Evolutionary conservation across 1,140 invertebrate genomes (phyloP).

Genomic region (Sitophilus oryzae): DNA sequence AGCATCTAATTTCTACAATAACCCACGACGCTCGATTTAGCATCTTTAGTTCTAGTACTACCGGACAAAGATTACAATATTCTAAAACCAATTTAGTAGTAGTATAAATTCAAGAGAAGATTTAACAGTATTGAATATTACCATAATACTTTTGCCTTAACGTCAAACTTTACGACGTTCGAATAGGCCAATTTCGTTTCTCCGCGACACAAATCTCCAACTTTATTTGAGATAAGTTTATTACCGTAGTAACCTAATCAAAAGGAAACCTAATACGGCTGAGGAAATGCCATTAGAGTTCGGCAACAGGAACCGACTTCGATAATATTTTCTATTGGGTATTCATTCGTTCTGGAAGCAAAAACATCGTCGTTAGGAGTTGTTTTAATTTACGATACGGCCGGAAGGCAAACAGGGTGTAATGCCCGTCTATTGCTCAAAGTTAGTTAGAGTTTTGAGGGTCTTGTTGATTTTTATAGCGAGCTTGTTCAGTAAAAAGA

Average conservation of each 20-base stretch:
- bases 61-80: too few species aligned
- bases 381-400: too few species aligned
- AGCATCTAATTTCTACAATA: too few species aligned
- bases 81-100: too few species aligned
- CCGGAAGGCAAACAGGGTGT: too few species aligned
- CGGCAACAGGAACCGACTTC: not conserved
- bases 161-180: conserved; percentile 13
- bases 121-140: conserved; percentile 11
- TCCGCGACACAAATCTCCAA: conserved; percentile 14
- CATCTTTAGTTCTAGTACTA: too few species aligned
- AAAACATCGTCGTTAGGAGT: conserved; percentile 9
- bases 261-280: conserved; percentile 9
- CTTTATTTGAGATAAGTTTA: conserved; percentile 19
- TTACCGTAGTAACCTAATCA: conserved; percentile 18
- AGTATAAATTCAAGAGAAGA: not conserved
- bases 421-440: too few species aligned
- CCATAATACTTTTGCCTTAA: conserved; percentile 10
- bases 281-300: conserved; percentile 10
- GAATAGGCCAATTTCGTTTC: conserved; percentile 16
- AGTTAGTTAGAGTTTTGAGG: too few species aligned
- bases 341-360: not conserved
- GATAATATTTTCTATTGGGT: not conserved
- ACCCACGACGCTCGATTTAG: too few species aligned
- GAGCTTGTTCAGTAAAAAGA: too few species aligned
- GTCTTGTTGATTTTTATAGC: too few species aligned